Conservation (phyloP, 2,797 vertebrate species). For the Petrocephalus sullivani region DNA sequence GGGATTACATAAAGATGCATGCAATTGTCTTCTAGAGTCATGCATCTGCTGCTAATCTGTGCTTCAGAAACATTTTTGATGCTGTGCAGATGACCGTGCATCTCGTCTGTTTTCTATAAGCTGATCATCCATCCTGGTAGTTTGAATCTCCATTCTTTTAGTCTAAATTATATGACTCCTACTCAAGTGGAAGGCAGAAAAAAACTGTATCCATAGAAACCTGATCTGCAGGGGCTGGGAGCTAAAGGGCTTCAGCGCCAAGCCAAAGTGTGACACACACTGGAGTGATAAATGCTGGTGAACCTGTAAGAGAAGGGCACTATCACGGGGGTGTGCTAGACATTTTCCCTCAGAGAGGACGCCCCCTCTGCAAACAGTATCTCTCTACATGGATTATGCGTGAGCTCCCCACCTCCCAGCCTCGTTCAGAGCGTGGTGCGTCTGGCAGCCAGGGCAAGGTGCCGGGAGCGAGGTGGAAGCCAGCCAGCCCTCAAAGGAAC, state of each 20-base stretch:
- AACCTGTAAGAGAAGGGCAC: not conserved
- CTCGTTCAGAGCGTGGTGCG: conserved; percentile 22
- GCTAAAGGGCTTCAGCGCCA: conserved; percentile 1
- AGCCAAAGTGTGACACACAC: not conserved
- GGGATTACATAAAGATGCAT: not conserved
- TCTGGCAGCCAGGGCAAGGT: conserved; percentile 34
- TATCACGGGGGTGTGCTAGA: not conserved
- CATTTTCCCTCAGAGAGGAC: not conserved
- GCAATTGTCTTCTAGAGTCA: not conserved
- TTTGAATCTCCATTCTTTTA: not conserved
- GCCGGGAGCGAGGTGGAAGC: conserved; percentile 21
- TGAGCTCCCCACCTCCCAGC: conserved; percentile 29
- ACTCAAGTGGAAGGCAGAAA: not conserved
- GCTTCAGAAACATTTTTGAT: not conserved
- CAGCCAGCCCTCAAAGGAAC: conserved; percentile 54
- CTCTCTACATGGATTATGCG: conserved; percentile 42
- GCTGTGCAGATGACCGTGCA: not conserved
- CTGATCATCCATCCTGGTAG: not conserved
- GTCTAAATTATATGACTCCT: not conserved
- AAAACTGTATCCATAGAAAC: conserved; percentile 28
- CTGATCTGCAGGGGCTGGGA: conserved; percentile 18
- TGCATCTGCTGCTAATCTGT: not conserved
- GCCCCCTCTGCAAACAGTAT: conserved; percentile 16
- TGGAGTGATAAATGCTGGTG: conserved; percentile 13
- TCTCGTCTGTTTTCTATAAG: not conserved